phyloP scores from a whole-genome alignment of 2,888 invertebrate species.

The Oligia latruncula region DNA sequence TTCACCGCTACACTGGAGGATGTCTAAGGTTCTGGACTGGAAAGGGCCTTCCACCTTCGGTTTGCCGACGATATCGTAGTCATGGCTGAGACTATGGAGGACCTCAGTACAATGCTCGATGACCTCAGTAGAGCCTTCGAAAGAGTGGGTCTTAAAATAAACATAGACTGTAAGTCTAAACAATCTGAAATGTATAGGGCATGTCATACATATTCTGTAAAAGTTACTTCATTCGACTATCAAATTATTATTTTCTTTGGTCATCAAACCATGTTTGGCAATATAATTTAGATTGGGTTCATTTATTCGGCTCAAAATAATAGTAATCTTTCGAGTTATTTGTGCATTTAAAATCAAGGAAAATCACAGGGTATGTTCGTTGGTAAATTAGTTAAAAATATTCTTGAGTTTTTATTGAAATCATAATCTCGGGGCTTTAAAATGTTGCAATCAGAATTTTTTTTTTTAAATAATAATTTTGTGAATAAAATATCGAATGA shows the following conservation, averaged over 20 bases:
- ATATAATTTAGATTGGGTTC: conserved; percentile 3
- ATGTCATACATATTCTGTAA: conserved; percentile 24
- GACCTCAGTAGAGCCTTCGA: no score
- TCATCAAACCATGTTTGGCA: conserved; percentile 13
- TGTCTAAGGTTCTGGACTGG: neutral
- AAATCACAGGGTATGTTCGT: conserved; percentile 53
- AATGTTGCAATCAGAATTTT: conserved; percentile 21
- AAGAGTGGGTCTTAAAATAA: no score
- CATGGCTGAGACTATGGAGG: no score
- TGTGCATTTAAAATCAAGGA: conserved; percentile 53
- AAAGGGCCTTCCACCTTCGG: no score
- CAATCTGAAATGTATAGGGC: no score
- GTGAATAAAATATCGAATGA: conserved; percentile 44
- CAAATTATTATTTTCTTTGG: neutral
- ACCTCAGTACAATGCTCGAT: no score
- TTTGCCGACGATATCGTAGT: no score
- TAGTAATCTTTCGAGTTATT: conserved; percentile 21
- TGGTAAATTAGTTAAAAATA: conserved; percentile 19
- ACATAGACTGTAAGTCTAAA: no score
- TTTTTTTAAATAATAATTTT: conserved; percentile 14
- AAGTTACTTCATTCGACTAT: conserved; percentile 21
- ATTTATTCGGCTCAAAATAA: conserved; percentile 2
- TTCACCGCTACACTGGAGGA: no score
- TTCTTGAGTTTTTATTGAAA: conserved; percentile 39
- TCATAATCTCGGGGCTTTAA: conserved; percentile 20